A percentile compares a stretch with the other conserved stretches of the same genome.
Evolutionary conservation across 2,888 invertebrate genomes (phyloP).

Genomic region (Cylindroiulus punctatus): DNA sequence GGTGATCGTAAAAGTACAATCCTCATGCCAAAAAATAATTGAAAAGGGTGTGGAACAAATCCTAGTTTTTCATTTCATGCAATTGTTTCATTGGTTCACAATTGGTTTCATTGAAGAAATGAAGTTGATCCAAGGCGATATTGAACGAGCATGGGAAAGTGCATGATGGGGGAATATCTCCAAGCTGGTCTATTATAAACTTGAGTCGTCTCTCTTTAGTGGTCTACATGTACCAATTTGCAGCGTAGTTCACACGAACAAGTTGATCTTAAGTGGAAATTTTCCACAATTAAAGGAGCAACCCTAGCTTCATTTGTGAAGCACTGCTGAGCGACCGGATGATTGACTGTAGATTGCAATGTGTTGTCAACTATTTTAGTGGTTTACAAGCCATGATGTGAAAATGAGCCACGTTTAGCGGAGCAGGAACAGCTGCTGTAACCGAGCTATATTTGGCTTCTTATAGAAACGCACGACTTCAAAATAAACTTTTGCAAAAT

Average conservation of each 20-base stretch:
- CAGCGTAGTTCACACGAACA: background rate
- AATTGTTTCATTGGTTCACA: too few species aligned
- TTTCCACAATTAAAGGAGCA: background rate
- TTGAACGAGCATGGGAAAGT: too few species aligned
- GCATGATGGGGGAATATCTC: background rate
- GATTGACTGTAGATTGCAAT: constrained; percentile 34
- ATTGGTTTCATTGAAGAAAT: too few species aligned
- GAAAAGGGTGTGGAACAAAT: too few species aligned
- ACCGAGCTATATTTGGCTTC: constrained; percentile 23
- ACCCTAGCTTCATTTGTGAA: too few species aligned
- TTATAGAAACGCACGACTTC: background rate
- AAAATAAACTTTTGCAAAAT: background rate
- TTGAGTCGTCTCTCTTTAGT: background rate
- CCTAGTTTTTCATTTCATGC: too few species aligned
- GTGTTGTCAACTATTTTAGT: constrained; percentile 23
- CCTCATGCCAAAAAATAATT: too few species aligned
- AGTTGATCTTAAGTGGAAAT: background rate
- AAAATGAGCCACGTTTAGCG: constrained; percentile 26
- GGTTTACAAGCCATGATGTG: constrained; percentile 34
- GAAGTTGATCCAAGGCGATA: too few species aligned
- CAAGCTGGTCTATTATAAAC: background rate
- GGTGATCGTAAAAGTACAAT: too few species aligned
- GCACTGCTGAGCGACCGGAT: background rate
- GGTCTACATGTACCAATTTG: background rate
- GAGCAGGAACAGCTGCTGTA: background rate